Base-by-base conservation (phyloP, 2,888 invertebrate species). In the Mimumesa dahlbomi region DNA sequence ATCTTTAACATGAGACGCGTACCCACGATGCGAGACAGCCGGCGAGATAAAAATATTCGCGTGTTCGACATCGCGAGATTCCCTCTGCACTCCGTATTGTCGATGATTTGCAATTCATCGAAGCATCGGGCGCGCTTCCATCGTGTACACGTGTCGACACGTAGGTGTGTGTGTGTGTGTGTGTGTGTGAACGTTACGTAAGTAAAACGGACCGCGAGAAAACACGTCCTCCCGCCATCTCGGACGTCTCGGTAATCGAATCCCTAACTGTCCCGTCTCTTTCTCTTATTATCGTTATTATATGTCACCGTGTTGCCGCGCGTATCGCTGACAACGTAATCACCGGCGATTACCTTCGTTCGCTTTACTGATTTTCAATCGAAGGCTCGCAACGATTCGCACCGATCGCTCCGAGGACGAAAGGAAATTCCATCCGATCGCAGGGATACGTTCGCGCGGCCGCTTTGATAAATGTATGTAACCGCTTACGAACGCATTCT, bases 401-500 rank as follows among this genome's bases (percentile, higher is more conserved):
- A 46, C 1, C 38, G 57, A 54, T 58, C 58, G 67, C 21, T 50
- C 54, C 79, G 79, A 79, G 74, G 74, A 67, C 76, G 71, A 49
- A 36, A 69, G 67, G 49, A 69, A 64, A 76, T 74, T 70, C 69
- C 74, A 65, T 57, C 49, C 21, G 56, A n/a, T 42, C 49, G 53
- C n/a, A n/a, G 50, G 36, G 42, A 59, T 63, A 72, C 34, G 49
- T 18, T 40, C 42, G 34, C 18, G 22, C 6, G 64, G 65, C 79
- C 79, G 82, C 80, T 84, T 86, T 84, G 84, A 87, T 85, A 83
- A 84, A 86, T 84, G 85, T 64, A 70, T 61, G 25, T 45, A 42
- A n/a, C 11, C 9, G n/a, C 16, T 16, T 9, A 40, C 16, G 16
- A 4, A n/a, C 4, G 16, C 9, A 14, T 6, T 2, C 4, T 6